Conservation (phyloP, 2,888 invertebrate genomes). For the Brachyptera risi region DNA sequence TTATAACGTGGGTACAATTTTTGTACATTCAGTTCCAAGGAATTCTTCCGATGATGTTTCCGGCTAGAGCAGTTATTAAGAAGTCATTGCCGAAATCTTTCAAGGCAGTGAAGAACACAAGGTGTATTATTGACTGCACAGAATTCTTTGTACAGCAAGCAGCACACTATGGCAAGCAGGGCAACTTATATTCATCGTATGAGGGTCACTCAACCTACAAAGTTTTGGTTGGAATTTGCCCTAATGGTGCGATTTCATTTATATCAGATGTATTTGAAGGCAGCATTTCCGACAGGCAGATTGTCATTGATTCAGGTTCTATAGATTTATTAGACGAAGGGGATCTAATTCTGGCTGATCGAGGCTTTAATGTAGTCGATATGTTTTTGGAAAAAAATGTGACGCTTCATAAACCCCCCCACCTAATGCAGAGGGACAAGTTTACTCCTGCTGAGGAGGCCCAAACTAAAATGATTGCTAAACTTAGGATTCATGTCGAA, state of each 20-base stretch:
- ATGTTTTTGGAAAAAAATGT: not conserved
- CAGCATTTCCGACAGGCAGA: conserved; percentile 1
- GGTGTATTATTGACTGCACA: conserved; percentile 10
- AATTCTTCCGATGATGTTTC: not conserved
- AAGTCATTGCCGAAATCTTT: conserved; percentile 2
- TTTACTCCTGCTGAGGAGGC: not conserved
- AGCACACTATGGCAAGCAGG: not conserved
- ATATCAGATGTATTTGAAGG: conserved; percentile 7
- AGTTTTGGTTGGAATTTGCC: not conserved
- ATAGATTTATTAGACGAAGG: not conserved
- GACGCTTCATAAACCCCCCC: not conserved
- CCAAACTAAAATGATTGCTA: not conserved
- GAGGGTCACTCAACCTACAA: not conserved
- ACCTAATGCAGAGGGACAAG: not conserved
- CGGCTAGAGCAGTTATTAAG: not conserved
- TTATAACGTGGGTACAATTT: conserved; percentile 6
- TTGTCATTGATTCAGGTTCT: conserved; percentile 2
- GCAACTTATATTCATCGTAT: conserved; percentile 3
- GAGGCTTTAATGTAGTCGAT: conserved; percentile 5
- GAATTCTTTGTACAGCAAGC: conserved; percentile 11
- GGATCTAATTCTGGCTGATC: not conserved
- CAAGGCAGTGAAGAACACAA: not conserved
- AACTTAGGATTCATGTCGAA: not conserved
- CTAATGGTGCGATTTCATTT: not conserved
- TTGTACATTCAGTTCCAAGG: not conserved